These are phyloP conservation scores for Pangasianodon hypophthalmus DNA, from an alignment of 2,113 vertebrate species.

Conservation along the genomic window DNA sequence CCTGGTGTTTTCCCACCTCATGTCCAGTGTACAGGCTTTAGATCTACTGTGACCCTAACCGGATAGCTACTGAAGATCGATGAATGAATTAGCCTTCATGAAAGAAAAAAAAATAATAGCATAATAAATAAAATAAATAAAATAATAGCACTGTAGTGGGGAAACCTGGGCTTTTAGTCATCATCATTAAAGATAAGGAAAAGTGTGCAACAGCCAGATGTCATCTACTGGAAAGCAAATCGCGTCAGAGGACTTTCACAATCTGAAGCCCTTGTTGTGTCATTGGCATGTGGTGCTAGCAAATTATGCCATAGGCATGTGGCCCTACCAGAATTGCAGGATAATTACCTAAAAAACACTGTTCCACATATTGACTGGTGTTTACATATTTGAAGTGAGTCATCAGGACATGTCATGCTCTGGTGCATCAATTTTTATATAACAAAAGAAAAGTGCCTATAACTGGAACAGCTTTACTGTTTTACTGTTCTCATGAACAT, in stretches of 20 bases:
- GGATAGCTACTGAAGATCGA: not conserved
- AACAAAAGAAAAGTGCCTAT: not conserved
- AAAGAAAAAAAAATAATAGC: not conserved
- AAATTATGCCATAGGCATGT: constrained; percentile 2
- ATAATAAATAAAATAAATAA: too few species aligned
- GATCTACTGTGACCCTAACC: not conserved
- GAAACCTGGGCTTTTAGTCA: not conserved
- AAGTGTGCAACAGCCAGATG: not conserved
- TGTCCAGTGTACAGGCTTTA: not conserved
- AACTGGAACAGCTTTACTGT: not conserved
- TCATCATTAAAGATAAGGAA: not conserved
- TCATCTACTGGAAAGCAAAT: constrained; percentile 3
- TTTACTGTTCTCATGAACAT: not conserved
- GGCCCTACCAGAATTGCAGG: not conserved
- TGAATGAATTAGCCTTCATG: not conserved
- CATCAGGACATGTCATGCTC: not conserved
- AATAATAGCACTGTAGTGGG: not conserved
- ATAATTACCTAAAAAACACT: not conserved
- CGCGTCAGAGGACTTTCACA: not conserved
- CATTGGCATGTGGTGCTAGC: not conserved
- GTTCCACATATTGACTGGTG: not conserved
- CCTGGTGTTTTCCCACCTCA: not conserved
- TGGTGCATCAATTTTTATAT: not conserved
- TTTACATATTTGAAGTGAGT: constrained; percentile 8
- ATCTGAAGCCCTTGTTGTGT: not conserved